Evolutionary conservation across 1,140 invertebrate species (phyloP).

Genomic region (Lepidostoma basale): DNA sequence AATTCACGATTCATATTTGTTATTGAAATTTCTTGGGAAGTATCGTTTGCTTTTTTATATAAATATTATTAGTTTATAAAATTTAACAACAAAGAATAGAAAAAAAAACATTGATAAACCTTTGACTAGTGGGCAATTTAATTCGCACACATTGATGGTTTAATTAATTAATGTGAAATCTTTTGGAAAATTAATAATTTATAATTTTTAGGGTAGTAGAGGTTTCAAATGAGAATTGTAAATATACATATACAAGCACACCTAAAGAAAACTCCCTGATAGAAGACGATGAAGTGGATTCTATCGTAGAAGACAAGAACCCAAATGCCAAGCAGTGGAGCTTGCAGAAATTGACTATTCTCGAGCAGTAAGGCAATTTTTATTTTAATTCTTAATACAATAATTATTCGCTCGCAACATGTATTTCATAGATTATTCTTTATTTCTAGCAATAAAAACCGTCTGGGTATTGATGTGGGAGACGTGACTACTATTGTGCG

Average conservation of each 20-base stretch:
- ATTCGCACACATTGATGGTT: no score
- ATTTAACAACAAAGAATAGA: no score
- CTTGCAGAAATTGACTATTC: constrained; percentile 48
- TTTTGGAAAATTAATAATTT: not conserved
- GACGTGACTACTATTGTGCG: constrained; percentile 74
- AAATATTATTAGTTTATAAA: no score
- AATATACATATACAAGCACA: constrained; percentile 52
- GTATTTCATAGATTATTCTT: no score
- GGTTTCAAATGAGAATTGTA: constrained; percentile 61
- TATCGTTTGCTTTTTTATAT: no score
- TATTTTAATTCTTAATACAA: no score
- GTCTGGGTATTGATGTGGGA: constrained; percentile 77
- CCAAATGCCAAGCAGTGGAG: constrained; percentile 33
- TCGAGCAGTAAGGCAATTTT: constrained; percentile 38
- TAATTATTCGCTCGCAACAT: no score
- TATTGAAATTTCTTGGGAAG: no score
- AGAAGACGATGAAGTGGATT: constrained; percentile 48
- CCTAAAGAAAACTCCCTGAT: constrained; percentile 47
- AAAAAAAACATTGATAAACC: no score
- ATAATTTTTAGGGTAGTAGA: constrained; percentile 62
- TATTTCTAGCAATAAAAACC: constrained; percentile 63
- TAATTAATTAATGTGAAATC: no score
- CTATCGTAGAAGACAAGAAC: constrained; percentile 27
- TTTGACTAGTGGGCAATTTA: no score
- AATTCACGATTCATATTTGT: no score